Base-by-base conservation (phyloP, 2,113 vertebrate genomes). In the Brachyistius frenatus region DNA sequence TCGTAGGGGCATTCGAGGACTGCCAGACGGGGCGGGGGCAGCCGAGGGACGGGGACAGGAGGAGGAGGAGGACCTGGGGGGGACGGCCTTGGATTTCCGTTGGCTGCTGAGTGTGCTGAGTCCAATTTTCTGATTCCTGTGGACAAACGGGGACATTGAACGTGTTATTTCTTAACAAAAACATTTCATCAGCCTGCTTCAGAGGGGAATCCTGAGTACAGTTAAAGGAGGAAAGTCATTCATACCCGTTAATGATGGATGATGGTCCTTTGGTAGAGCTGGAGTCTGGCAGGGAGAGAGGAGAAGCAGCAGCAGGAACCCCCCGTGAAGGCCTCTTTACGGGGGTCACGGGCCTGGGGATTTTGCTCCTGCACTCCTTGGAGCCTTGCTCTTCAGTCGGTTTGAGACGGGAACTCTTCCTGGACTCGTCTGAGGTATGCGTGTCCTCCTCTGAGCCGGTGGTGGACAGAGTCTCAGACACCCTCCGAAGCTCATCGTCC, bases 361-460 rank as follows among this genome's bases (percentile, higher is more conserved):
- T 98, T 74, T 95, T 94, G 91, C 97, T 99, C 81, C 90, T 89
- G 81, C 92, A 82, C 74, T 90, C 92, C 32, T 78, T 52, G 11
- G 73, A 73, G 46, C 89, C 87, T 46, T 94, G 95, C 3, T 93
- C 94, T 11, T 92, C 92, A 14, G 89, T 73, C 0, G 83, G 70
- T 73, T 82, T 93, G 35, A 92, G 90, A 62, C 87, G 92, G 35
- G 73, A 81, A 32, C 71, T 90, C 80, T 94, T 96, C 78, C 79
- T 94, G 16, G 94, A 91, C 46, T 96, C 96, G 0, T 97, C 97
- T 0, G 95, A 96, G 88, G 96, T 93, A 0, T 95, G 96, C 0
- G 94, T 95, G 89, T 98, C 96, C 87, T 99, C 98, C 91, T 99
- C 97, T 0, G 97, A 98, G n/a, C 96, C 96, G 0, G 96, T 94